Conservation (phyloP, 2,888 invertebrate species). For the Caenorhabditis sulstoni region DNA sequence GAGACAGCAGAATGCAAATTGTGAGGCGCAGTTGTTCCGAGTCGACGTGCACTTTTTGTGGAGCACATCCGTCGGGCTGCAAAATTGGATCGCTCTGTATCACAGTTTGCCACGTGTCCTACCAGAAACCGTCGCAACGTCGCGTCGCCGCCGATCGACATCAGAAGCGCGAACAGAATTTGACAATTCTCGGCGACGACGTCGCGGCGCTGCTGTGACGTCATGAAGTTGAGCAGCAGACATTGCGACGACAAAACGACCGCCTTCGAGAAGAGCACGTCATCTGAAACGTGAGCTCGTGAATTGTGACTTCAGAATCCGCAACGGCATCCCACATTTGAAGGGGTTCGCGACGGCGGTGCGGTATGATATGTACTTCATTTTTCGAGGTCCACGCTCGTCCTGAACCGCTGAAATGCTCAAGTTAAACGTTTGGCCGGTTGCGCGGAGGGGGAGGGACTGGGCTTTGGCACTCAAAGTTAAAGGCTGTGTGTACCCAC, state of each 20-base stretch:
- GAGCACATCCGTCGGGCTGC: slow-evolving; percentile 19
- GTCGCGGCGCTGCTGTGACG: slow-evolving; percentile 19
- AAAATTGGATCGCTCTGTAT: neutral
- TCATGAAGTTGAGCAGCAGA: slow-evolving; percentile 52
- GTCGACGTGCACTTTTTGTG: slow-evolving; percentile 40
- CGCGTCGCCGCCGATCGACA: slow-evolving; percentile 35
- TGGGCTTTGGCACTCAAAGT: no score
- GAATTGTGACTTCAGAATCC: neutral
- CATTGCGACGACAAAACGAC: slow-evolving; percentile 35
- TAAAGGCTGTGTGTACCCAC: no score
- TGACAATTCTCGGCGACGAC: slow-evolving; percentile 37
- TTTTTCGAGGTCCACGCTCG: slow-evolving; percentile 86
- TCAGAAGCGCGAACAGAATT: slow-evolving; percentile 41
- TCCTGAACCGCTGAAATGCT: slow-evolving; percentile 89
- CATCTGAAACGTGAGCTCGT: slow-evolving; percentile 43
- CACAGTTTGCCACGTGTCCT: neutral
- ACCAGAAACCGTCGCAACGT: slow-evolving; percentile 37
- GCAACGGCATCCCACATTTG: slow-evolving; percentile 16
- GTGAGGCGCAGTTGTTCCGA: slow-evolving; percentile 67
- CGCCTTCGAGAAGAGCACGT: slow-evolving; percentile 46
- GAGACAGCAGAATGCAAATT: slow-evolving; percentile 65
- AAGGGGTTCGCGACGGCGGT: slow-evolving; percentile 3
- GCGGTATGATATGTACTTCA: slow-evolving; percentile 11
- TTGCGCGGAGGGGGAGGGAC: no score
- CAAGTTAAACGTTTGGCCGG: no score